Percentiles rank a stretch among this genome's conserved stretches.
Evolutionary conservation across 1,140 invertebrate species (phyloP).

Genomic region (Acromyrmex echinatior): DNA sequence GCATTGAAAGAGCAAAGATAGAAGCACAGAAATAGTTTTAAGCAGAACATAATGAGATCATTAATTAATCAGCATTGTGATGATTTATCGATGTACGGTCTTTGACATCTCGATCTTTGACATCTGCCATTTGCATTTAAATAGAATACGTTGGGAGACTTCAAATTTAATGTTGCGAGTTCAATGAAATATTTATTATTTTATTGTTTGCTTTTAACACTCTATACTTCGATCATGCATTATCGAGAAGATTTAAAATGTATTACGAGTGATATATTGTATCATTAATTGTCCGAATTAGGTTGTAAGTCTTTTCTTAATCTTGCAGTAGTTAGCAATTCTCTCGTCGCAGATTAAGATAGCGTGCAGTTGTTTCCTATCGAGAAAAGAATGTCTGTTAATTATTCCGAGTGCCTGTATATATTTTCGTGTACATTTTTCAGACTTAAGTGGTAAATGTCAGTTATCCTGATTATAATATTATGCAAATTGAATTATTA

Average conservation of each 20-base stretch:
- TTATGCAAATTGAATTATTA: neutral
- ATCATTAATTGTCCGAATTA: neutral
- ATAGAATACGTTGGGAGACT: neutral
- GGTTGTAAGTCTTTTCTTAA: neutral
- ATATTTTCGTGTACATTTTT: neutral
- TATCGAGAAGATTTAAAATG: neutral
- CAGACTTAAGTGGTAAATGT: neutral
- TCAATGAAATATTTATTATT: constrained; percentile 14
- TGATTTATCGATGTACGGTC: neutral
- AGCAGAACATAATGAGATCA: constrained; percentile 5
- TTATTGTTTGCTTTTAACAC: neutral
- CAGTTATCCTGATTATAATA: constrained; percentile 10
- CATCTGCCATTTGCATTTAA: constrained; percentile 32
- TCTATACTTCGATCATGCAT: neutral
- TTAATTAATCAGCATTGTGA: constrained; percentile 43
- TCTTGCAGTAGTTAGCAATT: neutral
- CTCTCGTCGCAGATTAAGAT: neutral
- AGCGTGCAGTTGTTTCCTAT: neutral
- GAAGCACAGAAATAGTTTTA: constrained; percentile 32
- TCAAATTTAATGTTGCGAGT: constrained; percentile 14
- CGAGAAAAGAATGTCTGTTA: neutral
- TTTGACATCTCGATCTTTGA: constrained; percentile 12
- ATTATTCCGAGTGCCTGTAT: neutral
- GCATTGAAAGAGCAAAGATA: constrained; percentile 1
- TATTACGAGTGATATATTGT: neutral